Base-by-base conservation (phyloP, 2,113 vertebrate genomes). In the Embiotoca jacksoni region DNA sequence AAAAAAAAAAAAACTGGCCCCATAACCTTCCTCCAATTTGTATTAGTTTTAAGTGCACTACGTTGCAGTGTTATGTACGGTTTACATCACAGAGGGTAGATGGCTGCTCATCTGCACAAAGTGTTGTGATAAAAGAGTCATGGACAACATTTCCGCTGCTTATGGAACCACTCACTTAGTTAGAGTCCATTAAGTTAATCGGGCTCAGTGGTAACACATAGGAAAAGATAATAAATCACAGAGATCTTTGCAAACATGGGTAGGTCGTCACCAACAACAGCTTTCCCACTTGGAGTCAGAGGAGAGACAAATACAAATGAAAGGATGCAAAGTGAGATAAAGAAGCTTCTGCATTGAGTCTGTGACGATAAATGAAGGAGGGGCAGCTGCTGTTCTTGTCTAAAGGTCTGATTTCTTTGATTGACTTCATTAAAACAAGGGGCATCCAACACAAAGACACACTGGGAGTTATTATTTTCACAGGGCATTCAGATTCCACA, bases 171-270 rank as follows among this genome's bases (percentile, higher is more conserved):
- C 77, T 89, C 90, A 89, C 92, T 92, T 87, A 75, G 58, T 92
- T 87, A 75, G 58, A 87, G 76, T 93, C 85, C 88, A 93, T 92
- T 94, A 93, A 89, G 89, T 85, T 91, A 92, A 94, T 92, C 85
- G 86, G 67, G 78, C 82, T 77, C 76, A 82, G 85, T 67, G 88
- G 86, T 83, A 88, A 81, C 72, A 85, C 62, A 71, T 35, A 78
- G 77, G 66, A 63, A 70, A 41, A 39, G 67, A 82, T 61, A 72
- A 93, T 89, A 85, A 91, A 93, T 92, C 82, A 81, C 67, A 68
- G 31, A 46, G 75, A 58, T 59, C 52, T 50, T 74, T 72, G 61
- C 5, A 75, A 75, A 67, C 61, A 71, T 37, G 8, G 59, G 46
- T 62, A 31, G n/a, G 62, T 35, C 62, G 37, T 31, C 53, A 87